Base-by-base conservation (phyloP, 2,888 invertebrate genomes). In the Chymomyza amoena region DNA sequence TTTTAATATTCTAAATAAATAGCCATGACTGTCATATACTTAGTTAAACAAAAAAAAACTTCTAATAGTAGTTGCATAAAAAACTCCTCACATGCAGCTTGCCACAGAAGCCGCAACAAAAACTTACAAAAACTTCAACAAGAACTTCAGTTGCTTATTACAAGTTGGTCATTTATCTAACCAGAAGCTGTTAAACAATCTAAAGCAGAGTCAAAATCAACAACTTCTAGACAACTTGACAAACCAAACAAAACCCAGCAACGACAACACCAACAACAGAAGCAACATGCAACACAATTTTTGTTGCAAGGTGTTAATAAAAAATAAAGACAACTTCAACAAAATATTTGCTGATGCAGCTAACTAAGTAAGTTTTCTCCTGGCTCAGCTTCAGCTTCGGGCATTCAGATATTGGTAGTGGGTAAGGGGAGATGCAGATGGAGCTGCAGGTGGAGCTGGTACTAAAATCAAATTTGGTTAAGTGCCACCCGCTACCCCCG, bases 381-480 rank as follows among this genome's bases (percentile, higher is more conserved):
- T 16, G n/a, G 52, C 52, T 54, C 45, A 45, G 45, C 32, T 32
- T 9, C 32, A 32, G 32, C 32, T 32, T 72, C 69, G 70, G 67
- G 68, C 73, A 18, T 56, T 20, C 7, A 36, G n/a, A n/a, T n/a
- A n/a, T n/a, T n/a, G n/a, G n/a, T n/a, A n/a, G n/a, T 6, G 7
- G 7, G 36, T 36, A 36, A 36, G 36, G 13, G 36, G 13, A 45
- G 39, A 3, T 45, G 4, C 39, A 45, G 39, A 5, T 45, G 13
- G 13, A 45, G 39, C 1, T 45, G 13, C 39, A 45, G 39, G 39
- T 45, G 13, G 39, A 45, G 39, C 4, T 15, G 13, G 13, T 45
- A 45, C 39, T 74, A 80, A 76, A 76, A 78, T 79, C 72, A 66
- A 79, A 73, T 71, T 77, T 83, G 78, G 76, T 71, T 64, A 61